Percentiles rank a stretch among this genome's conserved stretches.
These are phyloP conservation scores for Toxotes chatareus DNA, from an alignment of 2,113 vertebrate genomes.

Conservation along the genomic window DNA sequence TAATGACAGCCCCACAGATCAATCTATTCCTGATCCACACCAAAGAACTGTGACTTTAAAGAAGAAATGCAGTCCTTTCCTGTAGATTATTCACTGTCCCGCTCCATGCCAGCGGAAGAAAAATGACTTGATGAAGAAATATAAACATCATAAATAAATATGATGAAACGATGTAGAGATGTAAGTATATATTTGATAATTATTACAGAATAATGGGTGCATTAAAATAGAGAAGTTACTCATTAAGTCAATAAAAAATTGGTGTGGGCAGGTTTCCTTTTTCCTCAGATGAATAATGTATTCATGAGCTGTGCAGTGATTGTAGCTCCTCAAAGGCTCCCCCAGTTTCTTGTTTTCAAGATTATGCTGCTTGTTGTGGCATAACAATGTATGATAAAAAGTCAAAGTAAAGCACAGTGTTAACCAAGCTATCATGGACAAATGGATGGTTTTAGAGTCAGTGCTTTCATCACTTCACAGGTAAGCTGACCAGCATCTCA, in stretches of 20 bases:
- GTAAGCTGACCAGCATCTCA: background rate
- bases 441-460: background rate
- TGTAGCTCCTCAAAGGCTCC: background rate
- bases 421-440: background rate
- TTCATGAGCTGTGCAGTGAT: constrained; percentile 17
- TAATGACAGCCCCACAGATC: background rate
- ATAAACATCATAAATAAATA: background rate
- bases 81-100: background rate
- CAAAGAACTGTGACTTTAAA: background rate
- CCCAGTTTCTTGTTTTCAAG: background rate
- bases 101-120: background rate
- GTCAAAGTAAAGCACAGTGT: no score
- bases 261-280: constrained; percentile 30
- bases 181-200: constrained; percentile 1
- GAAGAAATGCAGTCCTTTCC: background rate
- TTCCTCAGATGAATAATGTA: constrained; percentile 25
- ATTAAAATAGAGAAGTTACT: constrained; percentile 9
- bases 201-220: background rate
- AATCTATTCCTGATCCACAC: background rate
- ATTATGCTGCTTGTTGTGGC: background rate
- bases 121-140: background rate
- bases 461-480: background rate
- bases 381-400: background rate
- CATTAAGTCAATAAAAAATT: background rate
- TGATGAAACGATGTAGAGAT: no score